phyloP scores from a whole-genome alignment of 2,888 invertebrate species.

The Hololepta plana region DNA sequence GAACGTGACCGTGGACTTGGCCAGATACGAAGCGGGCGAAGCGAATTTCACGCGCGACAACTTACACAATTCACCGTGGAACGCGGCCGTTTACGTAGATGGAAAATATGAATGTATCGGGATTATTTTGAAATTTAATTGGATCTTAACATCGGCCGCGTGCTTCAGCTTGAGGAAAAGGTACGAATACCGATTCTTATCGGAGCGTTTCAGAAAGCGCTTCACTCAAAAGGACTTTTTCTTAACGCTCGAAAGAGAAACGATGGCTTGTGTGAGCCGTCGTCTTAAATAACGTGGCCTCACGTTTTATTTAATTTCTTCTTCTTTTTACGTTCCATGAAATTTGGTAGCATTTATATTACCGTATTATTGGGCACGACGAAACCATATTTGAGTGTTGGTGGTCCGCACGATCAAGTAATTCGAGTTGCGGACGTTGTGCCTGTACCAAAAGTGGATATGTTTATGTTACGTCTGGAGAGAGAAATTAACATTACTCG shows the following conservation, averaged over 20 bases:
- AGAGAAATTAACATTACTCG: conserved; percentile 37
- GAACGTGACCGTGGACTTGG: conserved; percentile 15
- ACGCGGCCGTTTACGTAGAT: conserved; percentile 50
- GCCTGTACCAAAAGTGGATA: conserved; percentile 36
- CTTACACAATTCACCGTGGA: conserved; percentile 45
- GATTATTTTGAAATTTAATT: conserved; percentile 42
- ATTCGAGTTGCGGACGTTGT: conserved; percentile 39
- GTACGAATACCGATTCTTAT: no score
- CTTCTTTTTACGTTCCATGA: no score
- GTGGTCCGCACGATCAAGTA: conserved; percentile 54
- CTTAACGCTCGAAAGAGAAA: no score
- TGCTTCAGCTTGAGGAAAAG: no score
- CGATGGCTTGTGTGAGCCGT: no score
- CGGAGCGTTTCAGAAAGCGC: no score
- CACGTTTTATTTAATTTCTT: no score
- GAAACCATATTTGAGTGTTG: conserved; percentile 34
- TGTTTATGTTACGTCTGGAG: conserved; percentile 43
- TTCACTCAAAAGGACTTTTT: no score
- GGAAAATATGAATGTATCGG: conserved; percentile 54
- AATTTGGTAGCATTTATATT: no score
- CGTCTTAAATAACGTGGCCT: no score
- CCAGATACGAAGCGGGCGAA: conserved; percentile 12
- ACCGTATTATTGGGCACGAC: conserved; percentile 54
- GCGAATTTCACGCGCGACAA: conserved; percentile 8
- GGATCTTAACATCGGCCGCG: conserved; percentile 48